Conservation (phyloP, 2,797 vertebrate genomes). For the Cirrhinus mrigala region DNA sequence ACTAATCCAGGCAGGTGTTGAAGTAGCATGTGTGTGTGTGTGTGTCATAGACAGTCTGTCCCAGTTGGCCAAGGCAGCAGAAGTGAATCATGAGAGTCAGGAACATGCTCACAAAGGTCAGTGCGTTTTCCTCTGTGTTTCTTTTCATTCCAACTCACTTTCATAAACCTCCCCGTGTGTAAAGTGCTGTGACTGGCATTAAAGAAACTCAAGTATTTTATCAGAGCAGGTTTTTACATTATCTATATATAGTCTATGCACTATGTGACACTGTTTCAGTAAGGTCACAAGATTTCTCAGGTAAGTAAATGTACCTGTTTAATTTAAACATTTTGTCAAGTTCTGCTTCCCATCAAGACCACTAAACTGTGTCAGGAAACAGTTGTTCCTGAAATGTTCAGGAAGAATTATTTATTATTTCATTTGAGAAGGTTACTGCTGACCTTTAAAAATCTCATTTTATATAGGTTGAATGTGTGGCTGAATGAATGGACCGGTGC, state of each 20-base stretch:
- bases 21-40: constrained; percentile 16
- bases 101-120: constrained; percentile 30
- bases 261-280: neutral
- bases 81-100: constrained; percentile 39
- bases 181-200: neutral
- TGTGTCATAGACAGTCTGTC: constrained; percentile 2
- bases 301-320: neutral
- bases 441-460: neutral
- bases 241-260: neutral
- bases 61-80: constrained; percentile 26
- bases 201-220: constrained; percentile 1
- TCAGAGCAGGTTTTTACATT: neutral
- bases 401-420: neutral
- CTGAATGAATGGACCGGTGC: neutral
- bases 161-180: neutral
- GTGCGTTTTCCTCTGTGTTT: neutral
- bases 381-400: neutral
- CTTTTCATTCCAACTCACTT: constrained; percentile 18
- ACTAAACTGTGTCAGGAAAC: neutral
- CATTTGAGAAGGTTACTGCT: neutral
- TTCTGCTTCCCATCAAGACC: neutral
- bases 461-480: neutral
- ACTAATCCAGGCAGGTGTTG: constrained; percentile 51
- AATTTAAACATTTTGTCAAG: neutral
- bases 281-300: neutral